Base-by-base conservation (phyloP, 1,140 invertebrate species). In the Gryllus bimaculatus region DNA sequence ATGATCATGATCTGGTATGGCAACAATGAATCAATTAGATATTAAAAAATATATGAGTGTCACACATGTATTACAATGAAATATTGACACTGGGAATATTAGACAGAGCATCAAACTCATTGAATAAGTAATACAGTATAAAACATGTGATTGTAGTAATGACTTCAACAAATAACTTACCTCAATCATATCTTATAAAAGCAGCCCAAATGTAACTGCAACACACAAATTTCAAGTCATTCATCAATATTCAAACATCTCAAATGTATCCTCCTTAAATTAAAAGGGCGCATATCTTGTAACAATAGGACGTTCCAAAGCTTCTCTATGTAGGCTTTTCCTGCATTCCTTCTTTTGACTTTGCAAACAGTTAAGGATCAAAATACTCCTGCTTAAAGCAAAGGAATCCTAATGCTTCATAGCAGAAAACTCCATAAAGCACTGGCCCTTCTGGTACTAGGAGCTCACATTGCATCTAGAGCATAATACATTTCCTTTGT, bases 401-500 rank as follows among this genome's bases (percentile, higher is more conserved):
- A 39, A 5, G 26, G 26, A 39, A 39, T 39, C 26, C 26, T 39
- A 39, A 66, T 10, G 18, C 54, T 66, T 18, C 54, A 13, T 66
- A 66, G 54, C 54, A 66, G 54, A 66, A 13, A 13, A 66, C 18
- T 18, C 18, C 54, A 18, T 7, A 66, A 66, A 66, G 54, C 54
- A 66, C 54, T 66, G 10, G 10, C 54, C 54, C 54, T 66, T 39
- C 26, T 66, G 54, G 18, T 18, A 66, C 10, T 66, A 66, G 18
- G 10, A 66, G 54, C 18, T 39, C 26, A 66, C 2, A 13, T 66
- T 66, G 10, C 54, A 66, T 81, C 82, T 95, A 96, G 90, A 96
- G 92, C 84, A 96, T 89, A 87, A 90, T 90, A 89, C 95, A 97
- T 87, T 96, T 96, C 88, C 94, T 91, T 89, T 97, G 95, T 87